Percentiles rank a stretch among this genome's conserved stretches.
Conservation (phyloP, 2,797 vertebrate genomes). For the Tadarida brasiliensis region DNA sequence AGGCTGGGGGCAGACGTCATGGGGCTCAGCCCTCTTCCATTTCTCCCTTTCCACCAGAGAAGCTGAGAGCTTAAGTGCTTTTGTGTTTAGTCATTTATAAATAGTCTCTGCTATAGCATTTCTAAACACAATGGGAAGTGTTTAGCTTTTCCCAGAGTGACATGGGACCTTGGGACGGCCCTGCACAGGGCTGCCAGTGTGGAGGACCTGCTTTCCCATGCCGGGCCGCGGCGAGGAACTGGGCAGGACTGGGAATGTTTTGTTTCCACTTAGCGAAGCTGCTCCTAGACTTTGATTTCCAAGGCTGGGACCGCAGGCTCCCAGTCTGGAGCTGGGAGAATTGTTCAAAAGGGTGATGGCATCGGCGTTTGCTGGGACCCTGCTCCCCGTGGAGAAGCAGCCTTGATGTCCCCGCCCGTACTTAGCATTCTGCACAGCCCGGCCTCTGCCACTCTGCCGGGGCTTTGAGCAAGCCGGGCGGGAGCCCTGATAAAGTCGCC, state of each 20-base stretch:
- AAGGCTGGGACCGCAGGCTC: constrained; percentile 18
- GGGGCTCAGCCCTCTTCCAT: not conserved
- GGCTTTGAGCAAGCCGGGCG: constrained; percentile 68
- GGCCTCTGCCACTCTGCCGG: not conserved
- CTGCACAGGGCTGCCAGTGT: not conserved
- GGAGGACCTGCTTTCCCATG: constrained; percentile 33
- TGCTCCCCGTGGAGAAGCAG: not conserved
- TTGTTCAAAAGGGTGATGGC: not conserved
- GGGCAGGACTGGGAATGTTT: constrained; percentile 60
- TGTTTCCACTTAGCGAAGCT: constrained; percentile 62
- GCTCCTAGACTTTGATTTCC: constrained; percentile 32
- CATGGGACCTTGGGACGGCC: not conserved
- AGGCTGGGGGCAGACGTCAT: not conserved
- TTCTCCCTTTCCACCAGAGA: not conserved
- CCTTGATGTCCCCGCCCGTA: not conserved
- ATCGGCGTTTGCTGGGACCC: not conserved
- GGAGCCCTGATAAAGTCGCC: constrained; percentile 69
- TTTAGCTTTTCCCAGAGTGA: constrained; percentile 81
- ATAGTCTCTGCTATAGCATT: constrained; percentile 69
- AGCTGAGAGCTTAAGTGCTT: constrained; percentile 73
- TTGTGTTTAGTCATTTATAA: constrained; percentile 81
- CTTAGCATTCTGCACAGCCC: not conserved
- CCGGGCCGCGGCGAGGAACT: constrained; percentile 58
- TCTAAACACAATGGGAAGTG: constrained; percentile 72
- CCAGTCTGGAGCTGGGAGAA: fast-evolving